Evolutionary conservation across 2,113 vertebrate genomes (phyloP).

Genomic region (Heterochromis multidens): DNA sequence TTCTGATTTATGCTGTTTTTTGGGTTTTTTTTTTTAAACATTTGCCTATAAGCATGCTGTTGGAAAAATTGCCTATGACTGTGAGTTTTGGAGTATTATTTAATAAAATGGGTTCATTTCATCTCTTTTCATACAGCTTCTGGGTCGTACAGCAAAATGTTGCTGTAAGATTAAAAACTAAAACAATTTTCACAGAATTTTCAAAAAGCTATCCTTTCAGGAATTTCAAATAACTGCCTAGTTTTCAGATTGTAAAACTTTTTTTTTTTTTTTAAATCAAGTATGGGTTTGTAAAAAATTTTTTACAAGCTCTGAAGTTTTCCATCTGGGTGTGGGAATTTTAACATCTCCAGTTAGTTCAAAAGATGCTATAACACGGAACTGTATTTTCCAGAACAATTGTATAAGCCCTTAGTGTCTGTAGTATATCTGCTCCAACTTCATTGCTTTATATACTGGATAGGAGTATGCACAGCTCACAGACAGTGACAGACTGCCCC

Average conservation of each 20-base stretch:
- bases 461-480: not conserved
- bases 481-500: not conserved
- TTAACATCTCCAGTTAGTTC: not conserved
- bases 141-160: not conserved
- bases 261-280: not conserved
- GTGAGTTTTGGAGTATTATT: not conserved
- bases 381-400: not conserved
- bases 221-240: not conserved
- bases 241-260: not conserved
- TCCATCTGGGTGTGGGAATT: not conserved
- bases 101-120: constrained; percentile 1
- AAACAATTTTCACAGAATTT: not conserved
- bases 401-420: not conserved
- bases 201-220: constrained; percentile 2
- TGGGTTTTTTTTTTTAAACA: not conserved
- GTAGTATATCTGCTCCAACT: not conserved
- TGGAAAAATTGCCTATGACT: not conserved
- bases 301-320: not conserved
- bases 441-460: not conserved
- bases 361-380: not conserved
- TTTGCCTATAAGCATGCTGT: not conserved
- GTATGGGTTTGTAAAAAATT: not conserved
- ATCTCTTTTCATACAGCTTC: not conserved
- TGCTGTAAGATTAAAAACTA: not conserved
- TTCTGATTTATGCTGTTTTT: not conserved